Evolutionary conservation across 2,113 vertebrate genomes (phyloP).

Genomic region (Myrmophylax atrothorax): DNA sequence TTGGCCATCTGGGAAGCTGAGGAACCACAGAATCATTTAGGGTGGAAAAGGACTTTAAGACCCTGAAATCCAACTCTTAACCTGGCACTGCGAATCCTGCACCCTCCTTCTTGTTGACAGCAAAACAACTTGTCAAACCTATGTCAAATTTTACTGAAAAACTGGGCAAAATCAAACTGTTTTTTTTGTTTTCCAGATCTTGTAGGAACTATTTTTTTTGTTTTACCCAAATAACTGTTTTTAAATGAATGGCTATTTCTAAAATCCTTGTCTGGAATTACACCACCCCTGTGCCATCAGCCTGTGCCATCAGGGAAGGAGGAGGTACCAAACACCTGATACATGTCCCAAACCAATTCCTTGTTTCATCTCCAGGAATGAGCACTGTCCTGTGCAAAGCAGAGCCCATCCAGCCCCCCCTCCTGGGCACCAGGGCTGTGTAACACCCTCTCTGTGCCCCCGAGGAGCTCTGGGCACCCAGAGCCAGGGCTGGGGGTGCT

Average conservation of each 20-base stretch:
- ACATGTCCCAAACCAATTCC: rapidly evolving
- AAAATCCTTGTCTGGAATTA: background rate
- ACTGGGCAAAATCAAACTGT: background rate
- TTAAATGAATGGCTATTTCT: background rate
- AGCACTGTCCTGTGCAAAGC: background rate
- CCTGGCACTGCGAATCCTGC: background rate
- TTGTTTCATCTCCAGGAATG: background rate
- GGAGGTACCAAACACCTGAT: rapidly evolving
- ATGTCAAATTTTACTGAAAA: background rate
- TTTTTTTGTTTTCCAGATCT: background rate
- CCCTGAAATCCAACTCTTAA: background rate
- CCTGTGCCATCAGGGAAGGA: background rate
- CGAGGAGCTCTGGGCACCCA: rapidly evolving
- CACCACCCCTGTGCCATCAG: rapidly evolving
- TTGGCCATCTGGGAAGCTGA: background rate
- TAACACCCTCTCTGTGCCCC: background rate
- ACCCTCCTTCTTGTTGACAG: too few relatives aligned
- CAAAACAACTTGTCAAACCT: background rate
- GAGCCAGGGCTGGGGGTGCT: background rate
- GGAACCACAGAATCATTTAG: rapidly evolving
- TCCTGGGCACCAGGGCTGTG: rapidly evolving
- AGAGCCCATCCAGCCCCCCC: background rate
- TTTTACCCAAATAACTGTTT: background rate
- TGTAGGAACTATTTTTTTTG: too few relatives aligned
- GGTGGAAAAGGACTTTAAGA: background rate